These are phyloP conservation scores for Neosilurus mollespiculum DNA, from an alignment of 2,797 vertebrate genomes.

Conservation along the genomic window DNA sequence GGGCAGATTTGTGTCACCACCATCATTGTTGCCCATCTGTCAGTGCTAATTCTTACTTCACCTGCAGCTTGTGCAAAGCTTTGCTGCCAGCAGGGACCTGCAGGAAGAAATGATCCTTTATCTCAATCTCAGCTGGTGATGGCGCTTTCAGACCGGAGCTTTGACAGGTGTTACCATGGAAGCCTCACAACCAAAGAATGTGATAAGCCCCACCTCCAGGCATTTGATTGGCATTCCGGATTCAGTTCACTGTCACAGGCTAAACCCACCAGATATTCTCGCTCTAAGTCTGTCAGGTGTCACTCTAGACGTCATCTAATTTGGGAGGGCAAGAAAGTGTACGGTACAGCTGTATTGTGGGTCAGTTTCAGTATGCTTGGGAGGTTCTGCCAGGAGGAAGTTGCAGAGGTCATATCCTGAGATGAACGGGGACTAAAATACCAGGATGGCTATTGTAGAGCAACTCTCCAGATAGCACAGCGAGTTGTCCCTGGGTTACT, in stretches of 20 bases:
- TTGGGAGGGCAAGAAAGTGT: background rate
- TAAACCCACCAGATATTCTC: background rate
- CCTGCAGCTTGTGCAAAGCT: slow-evolving; percentile 21
- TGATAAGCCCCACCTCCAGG: slow-evolving; percentile 39
- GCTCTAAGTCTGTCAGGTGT: background rate
- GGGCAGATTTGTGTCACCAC: slow-evolving; percentile 9
- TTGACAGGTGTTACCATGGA: slow-evolving; percentile 57
- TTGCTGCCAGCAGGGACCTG: slow-evolving; percentile 38
- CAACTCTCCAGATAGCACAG: background rate
- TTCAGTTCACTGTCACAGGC: slow-evolving; percentile 25
- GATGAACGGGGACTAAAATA: slow-evolving; percentile 2
- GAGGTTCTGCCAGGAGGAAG: background rate
- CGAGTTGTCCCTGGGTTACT: background rate
- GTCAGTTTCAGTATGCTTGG: background rate
- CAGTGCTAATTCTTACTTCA: slow-evolving; percentile 27
- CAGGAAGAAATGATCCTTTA: slow-evolving; percentile 17
- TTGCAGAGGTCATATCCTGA: background rate
- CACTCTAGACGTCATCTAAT: background rate
- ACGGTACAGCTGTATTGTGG: background rate
- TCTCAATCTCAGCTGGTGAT: slow-evolving; percentile 42
- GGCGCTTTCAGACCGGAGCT: slow-evolving; percentile 16
- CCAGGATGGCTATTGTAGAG: background rate
- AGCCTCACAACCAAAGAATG: slow-evolving; percentile 49
- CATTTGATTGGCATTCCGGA: slow-evolving; percentile 40
- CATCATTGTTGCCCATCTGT: slow-evolving; percentile 25